A percentile compares a stretch with the other conserved stretches of the same genome.
Evolutionary conservation across 2,113 vertebrate genomes (phyloP).

Genomic region (cat (Felis catus)): DNA sequence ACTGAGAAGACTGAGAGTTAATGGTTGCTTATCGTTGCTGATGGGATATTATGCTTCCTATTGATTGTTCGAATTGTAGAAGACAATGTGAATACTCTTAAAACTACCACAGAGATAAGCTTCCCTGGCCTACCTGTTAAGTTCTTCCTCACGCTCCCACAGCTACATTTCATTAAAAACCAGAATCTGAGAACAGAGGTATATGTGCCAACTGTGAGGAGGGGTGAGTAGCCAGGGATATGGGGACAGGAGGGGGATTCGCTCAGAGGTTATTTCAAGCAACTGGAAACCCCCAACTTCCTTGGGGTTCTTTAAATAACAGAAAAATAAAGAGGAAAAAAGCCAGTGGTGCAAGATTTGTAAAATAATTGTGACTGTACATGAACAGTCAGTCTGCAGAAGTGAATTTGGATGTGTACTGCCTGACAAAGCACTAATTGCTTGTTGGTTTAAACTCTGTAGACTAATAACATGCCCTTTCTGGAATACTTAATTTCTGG

Average conservation of each 20-base stretch:
- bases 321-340: neutral
- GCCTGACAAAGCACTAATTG: slow-evolving; percentile 74
- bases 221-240: neutral
- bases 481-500: slow-evolving; percentile 69
- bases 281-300: neutral
- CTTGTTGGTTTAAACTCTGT: slow-evolving; percentile 73
- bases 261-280: neutral
- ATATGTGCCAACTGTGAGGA: neutral
- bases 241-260: neutral
- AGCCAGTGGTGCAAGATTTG: slow-evolving; percentile 66
- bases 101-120: neutral
- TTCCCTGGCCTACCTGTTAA: neutral
- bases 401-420: slow-evolving; percentile 57
- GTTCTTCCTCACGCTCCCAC: neutral
- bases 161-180: neutral
- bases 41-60: neutral
- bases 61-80: neutral
- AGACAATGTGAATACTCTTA: neutral
- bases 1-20: neutral
- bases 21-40: neutral
- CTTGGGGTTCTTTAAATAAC: neutral
- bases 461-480: slow-evolving; percentile 63
- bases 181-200: neutral
- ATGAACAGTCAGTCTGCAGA: slow-evolving; percentile 57
- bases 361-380: slow-evolving; percentile 72